Conservation (phyloP, 2,797 vertebrate genomes). For the Amblyopsis hoosieri region DNA sequence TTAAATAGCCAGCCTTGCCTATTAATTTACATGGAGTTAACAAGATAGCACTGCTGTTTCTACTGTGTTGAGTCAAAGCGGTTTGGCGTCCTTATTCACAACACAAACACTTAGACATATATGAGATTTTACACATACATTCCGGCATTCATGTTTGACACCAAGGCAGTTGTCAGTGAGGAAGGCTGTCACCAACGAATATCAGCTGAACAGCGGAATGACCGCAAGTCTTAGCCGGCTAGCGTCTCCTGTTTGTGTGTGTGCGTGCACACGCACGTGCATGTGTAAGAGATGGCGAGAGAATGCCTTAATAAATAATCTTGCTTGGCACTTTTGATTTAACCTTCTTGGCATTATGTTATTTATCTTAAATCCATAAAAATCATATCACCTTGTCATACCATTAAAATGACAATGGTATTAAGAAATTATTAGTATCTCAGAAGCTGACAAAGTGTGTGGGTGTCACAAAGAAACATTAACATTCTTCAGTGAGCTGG, state of each 20-base stretch:
- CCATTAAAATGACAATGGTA: slow-evolving; percentile 10
- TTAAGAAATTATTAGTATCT: slow-evolving; percentile 23
- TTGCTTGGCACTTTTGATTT: background rate
- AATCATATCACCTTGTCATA: background rate
- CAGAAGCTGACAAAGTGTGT: background rate
- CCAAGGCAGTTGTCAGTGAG: slow-evolving; percentile 27
- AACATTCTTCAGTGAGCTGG: slow-evolving; percentile 63
- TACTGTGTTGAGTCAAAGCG: slow-evolving; percentile 20
- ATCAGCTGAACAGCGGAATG: no score
- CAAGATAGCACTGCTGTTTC: slow-evolving; percentile 12
- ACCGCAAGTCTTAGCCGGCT: background rate
- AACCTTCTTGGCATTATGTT: background rate
- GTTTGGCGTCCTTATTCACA: slow-evolving; percentile 34
- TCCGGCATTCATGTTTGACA: slow-evolving; percentile 21
- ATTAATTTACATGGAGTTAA: background rate
- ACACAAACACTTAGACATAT: background rate
- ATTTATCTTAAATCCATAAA: background rate
- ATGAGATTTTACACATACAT: background rate
- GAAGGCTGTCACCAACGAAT: no score
- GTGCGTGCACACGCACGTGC: slow-evolving; percentile 6
- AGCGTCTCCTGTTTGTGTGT: slow-evolving; percentile 1
- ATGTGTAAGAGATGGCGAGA: background rate
- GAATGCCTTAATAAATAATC: background rate
- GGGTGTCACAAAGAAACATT: slow-evolving; percentile 12
- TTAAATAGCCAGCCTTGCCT: background rate